Evolutionary conservation across 2,113 vertebrate genomes (phyloP), one percentile per base, ranked within the genome.

Genomic region (Carollia perspicillata): DNA sequence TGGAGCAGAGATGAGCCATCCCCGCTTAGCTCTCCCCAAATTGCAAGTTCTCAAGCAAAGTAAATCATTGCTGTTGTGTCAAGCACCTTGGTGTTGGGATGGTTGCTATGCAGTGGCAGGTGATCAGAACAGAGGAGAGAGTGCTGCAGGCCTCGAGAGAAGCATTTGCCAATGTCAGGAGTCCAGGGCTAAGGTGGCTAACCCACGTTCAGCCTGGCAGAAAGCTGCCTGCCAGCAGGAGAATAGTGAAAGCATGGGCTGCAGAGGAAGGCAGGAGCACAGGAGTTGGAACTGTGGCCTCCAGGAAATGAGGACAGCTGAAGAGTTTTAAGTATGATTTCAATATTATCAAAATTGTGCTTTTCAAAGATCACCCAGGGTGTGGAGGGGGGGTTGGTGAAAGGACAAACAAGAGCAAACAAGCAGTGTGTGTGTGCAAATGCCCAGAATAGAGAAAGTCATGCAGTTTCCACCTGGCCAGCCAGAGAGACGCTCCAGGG

Each of bases 231-330:
- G 1, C 3, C 47, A 9, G 42, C 40, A 16, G 37, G 28, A 49
- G 6, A n/a, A 13, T 78, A 40, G 4, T 1, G 77, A 49, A 20
- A 80, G 8, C 26, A 2, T 16, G 30, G 53, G 33, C 49, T 18
- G 1, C 0, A 23, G 63, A 30, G 16, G 30, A 10, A 1, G 77
- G 17, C 55, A 26, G 49, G 65, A 0, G 2, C 1, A 2, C 13
- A 26, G 30, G 49, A 44, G 10, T 8, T 33, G n/a, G 53, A 37
- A 51, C 51, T 10, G 6, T 2, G 12, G 47, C 65, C 51, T 20
- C 44, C 47, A 23, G 35, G 47, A 40, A 42, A 18, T 26, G 30
- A 9, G 35, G 17, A 26, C 33, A n/a, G 23, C 0, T 8, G 44
- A 51, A 47, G 60, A 84, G 10, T 44, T 69, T 51, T 12, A n/a